Base-by-base conservation (phyloP, 2,888 invertebrate species). In the Lepidochrysops patricia region DNA sequence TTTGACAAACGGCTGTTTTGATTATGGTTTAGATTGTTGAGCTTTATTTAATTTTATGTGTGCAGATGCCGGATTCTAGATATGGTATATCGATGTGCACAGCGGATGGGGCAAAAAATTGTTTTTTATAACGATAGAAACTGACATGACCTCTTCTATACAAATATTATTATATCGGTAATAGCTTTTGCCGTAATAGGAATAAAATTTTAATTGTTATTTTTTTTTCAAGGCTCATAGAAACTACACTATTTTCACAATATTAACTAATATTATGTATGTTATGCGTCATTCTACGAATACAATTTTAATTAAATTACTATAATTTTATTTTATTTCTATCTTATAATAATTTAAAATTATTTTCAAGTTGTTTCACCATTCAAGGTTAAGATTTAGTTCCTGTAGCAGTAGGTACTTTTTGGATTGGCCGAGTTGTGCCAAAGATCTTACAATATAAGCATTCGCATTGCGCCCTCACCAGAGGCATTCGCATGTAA, bases 121-220 rank as follows among this genome's bases (percentile, higher is more conserved):
- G 76, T 72, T 79, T 82, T 80, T 81, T 78, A 74, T 80, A 79
- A 68, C 76, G 71, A 73, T 75, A 77, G 75, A 75, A 76, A 75
- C 64, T 65, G 65, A 66, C 68, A 72, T 72, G 74, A 68, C 77
- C 83, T 80, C 66, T 70, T 77, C 77, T 82, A 78, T 82, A 83
- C 84, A 86, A 86, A 86, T 82, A 86, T 82, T 83, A 83, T 82
- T 84, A 79, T 43, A 27, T 27, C 43, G 57, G 12, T 57, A 43
- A 43, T 43, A 37, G 15, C 13, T 6, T 7, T 9, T 29, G 9
- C 5, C 29, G 6, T 43, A 37, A 7, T 15, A 15, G 12, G 9
- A 23, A 43, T 9, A 43, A 9, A 23, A 43, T 43, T 43, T 43
- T 19, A 23, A 43, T 43, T 23, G 19, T 4, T 23, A 3, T 9